Base-by-base conservation (phyloP, 2,888 invertebrate genomes). In the Philopedon plagiatum region DNA sequence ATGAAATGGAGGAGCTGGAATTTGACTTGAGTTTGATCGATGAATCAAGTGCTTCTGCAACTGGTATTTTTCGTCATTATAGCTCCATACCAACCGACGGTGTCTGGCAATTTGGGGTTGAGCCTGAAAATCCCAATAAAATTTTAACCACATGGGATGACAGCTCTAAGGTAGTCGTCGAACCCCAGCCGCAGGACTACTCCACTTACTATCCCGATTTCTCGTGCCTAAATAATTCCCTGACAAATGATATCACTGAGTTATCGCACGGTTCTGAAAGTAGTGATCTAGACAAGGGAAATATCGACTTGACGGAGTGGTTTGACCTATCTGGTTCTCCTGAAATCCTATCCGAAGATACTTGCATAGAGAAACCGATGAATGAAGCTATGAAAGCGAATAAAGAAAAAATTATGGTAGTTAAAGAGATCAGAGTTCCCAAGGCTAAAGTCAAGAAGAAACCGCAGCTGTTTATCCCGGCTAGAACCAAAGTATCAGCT, bases 11-110 rank as follows among this genome's bases (percentile, higher is more conserved):
- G n/a, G 26, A 41, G 13, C 11, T 44, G 11, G 39, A 58, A 7
- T 41, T 58, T 39, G 58, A 58, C 13, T 23, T 58, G n/a, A 39
- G 39, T 13, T 34, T 58, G 9, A 58, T 39, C 23, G 41, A 41
- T 7, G 58, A 23, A 21, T 39, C 58, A 3, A 58, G 58, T 13
- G 41, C 51, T 2, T 29, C 51, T 1, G 26, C 51, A 2, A 8
- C 51, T 15, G 51, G 39, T 8, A 60, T 44, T 15, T 39, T 60
- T 26, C 11, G 60, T 15, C 26, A 60, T 29, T 15, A 26, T 8
- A 60, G 19, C 19, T 41, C 60, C 1, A 41, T 60, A 4, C 39
- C 58, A 3, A 13, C 58, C 2, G 60, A 60, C 8, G 34, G 4
- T 13, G 15, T 41, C 9, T 60, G 60, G 60, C 15, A 39, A 2